Percentiles rank a stretch among this genome's conserved stretches.
Evolutionary conservation across 2,888 invertebrate species (phyloP).

Genomic region (Digitonthophagus gazella): DNA sequence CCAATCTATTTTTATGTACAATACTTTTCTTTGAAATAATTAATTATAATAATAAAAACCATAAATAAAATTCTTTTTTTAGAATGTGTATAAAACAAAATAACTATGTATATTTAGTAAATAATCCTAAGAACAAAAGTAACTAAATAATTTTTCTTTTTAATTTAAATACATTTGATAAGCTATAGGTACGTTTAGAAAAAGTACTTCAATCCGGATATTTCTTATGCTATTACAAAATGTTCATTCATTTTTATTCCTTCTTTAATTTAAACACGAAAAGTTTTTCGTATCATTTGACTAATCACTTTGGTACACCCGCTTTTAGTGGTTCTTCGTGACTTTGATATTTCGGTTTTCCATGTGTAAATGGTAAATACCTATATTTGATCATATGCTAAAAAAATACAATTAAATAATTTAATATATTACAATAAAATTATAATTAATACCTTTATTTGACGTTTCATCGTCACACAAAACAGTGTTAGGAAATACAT

Average conservation of each 20-base stretch:
- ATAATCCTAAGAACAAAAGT: not conserved
- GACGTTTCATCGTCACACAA: slow-evolving; percentile 99
- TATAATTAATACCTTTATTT: slow-evolving; percentile 79
- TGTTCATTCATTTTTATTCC: slow-evolving; percentile 20
- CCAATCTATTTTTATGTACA: slow-evolving; percentile 4
- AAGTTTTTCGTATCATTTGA: slow-evolving; percentile 6
- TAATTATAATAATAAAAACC: slow-evolving; percentile 4
- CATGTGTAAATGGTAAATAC: slow-evolving; percentile 97
- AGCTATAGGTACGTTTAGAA: slow-evolving; percentile 1
- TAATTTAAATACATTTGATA: not conserved
- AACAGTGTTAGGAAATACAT: slow-evolving; percentile 99
- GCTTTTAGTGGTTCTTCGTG: slow-evolving; percentile 51
- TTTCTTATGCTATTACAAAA: slow-evolving; percentile 18
- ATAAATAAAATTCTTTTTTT: not conserved
- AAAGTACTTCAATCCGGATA: slow-evolving; percentile 9
- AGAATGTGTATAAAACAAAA: not conserved
- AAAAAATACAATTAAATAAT: slow-evolving; percentile 46
- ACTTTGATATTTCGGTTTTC: slow-evolving; percentile 92
- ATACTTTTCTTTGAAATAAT: slow-evolving; percentile 3
- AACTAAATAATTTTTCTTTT: not conserved
- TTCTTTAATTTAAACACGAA: not conserved
- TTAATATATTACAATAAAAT: slow-evolving; percentile 9
- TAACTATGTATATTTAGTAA: not conserved
- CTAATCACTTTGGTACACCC: slow-evolving; percentile 51
- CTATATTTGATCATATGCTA: slow-evolving; percentile 99